A percentile compares a stretch with the other conserved stretches of the same genome.
Conservation (phyloP, 2,888 invertebrate genomes). For the Nemotelus nigrinus region DNA sequence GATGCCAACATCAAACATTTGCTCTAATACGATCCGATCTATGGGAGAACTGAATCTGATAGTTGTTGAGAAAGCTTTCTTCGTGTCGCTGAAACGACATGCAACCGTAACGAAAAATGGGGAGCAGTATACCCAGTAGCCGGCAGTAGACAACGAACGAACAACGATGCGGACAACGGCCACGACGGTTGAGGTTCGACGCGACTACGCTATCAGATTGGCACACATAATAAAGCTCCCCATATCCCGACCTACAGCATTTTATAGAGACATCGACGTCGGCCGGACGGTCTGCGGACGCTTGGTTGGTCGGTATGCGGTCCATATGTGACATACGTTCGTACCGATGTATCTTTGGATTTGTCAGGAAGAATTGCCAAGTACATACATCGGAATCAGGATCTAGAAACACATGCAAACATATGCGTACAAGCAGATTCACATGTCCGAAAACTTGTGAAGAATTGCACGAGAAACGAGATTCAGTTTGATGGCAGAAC, state of each 20-base stretch:
- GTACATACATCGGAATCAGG: too few relatives aligned
- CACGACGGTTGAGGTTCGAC: not conserved
- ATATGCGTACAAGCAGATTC: not conserved
- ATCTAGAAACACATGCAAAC: not conserved
- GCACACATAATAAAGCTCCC: constrained; percentile 36
- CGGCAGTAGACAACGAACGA: too few relatives aligned
- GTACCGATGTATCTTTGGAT: not conserved
- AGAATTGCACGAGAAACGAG: not conserved
- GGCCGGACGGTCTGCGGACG: too few relatives aligned
- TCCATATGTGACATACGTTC: constrained; percentile 19
- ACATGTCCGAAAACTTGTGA: not conserved
- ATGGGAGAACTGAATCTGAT: not conserved
- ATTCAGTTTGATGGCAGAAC: not conserved
- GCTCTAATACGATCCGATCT: constrained; percentile 13
- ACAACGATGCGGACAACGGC: too few relatives aligned
- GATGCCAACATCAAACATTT: constrained; percentile 15
- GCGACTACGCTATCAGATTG: not conserved
- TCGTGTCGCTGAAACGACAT: not conserved
- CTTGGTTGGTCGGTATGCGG: not conserved
- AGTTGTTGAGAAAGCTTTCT: constrained; percentile 14
- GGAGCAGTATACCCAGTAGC: constrained; percentile 1
- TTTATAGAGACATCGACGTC: not conserved
- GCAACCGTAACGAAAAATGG: not conserved
- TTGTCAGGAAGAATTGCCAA: too few relatives aligned
- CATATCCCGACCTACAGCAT: not conserved